Evolutionary conservation across 1,140 invertebrate species (phyloP).

Genomic region (Neodiprion fabricii): DNA sequence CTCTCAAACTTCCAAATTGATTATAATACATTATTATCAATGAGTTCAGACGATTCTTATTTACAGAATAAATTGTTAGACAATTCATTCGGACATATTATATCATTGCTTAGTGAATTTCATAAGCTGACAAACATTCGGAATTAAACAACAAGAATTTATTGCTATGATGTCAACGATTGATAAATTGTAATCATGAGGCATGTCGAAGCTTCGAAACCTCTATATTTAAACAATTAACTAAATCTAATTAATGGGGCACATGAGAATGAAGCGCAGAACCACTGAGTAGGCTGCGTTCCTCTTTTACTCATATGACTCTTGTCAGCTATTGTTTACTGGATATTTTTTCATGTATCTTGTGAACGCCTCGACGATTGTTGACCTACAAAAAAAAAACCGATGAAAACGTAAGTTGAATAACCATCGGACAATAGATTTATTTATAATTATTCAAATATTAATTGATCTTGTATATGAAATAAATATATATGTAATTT

Average conservation of each 20-base stretch:
- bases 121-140: neutral
- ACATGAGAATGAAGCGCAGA: neutral
- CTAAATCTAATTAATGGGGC: neutral
- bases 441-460: no score
- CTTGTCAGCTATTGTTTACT: constrained; percentile 43
- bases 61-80: no score
- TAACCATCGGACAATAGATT: no score
- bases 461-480: no score
- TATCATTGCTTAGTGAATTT: neutral
- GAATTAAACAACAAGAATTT: neutral
- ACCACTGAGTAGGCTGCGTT: neutral
- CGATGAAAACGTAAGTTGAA: constrained; percentile 18
- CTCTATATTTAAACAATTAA: neutral
- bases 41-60: no score
- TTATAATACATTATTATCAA: neutral
- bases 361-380: constrained; percentile 63
- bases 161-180: neutral
- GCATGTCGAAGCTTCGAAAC: neutral
- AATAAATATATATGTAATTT: neutral
- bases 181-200: neutral
- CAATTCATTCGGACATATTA: no score
- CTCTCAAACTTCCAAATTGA: neutral
- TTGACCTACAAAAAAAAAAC: constrained; percentile 49
- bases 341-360: constrained; percentile 63
- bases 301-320: neutral